Evolutionary conservation across 2,797 vertebrate genomes (phyloP).

Genomic region (Tachyglossus aculeatus): DNA sequence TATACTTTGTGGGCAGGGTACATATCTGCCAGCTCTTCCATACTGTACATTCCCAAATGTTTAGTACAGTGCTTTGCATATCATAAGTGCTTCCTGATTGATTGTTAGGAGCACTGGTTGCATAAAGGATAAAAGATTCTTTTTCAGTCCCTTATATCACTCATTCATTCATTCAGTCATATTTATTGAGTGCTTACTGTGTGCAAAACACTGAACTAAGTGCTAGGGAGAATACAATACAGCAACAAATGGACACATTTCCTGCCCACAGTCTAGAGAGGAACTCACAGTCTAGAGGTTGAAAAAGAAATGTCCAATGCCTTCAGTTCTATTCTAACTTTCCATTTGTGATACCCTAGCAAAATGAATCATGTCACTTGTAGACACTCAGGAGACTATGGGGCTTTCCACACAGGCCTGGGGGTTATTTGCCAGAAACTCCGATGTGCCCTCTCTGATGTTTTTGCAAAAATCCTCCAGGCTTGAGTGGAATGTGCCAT

Average conservation of each 20-base stretch:
- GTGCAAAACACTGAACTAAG: no score
- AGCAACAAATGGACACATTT: no score
- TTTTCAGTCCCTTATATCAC: no score
- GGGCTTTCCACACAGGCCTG: neutral
- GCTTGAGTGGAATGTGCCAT: neutral
- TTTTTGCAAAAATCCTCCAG: neutral
- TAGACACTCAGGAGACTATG: neutral
- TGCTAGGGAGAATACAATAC: no score
- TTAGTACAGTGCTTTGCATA: neutral
- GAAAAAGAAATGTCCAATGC: neutral
- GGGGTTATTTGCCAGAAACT: slow-evolving; percentile 1
- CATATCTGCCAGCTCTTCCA: neutral
- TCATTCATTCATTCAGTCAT: no score
- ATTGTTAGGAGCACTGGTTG: no score
- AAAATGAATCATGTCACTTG: neutral
- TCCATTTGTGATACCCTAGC: no score
- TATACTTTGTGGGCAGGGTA: neutral
- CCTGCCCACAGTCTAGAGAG: neutral
- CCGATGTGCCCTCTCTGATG: neutral
- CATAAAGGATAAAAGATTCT: no score
- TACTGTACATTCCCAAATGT: neutral
- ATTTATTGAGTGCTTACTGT: no score
- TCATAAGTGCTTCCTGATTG: neutral
- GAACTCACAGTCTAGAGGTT: neutral
- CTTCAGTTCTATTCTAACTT: neutral